Evolutionary conservation across 1,140 invertebrate genomes (phyloP).

Genomic region (Hylyphantes graminicola): DNA sequence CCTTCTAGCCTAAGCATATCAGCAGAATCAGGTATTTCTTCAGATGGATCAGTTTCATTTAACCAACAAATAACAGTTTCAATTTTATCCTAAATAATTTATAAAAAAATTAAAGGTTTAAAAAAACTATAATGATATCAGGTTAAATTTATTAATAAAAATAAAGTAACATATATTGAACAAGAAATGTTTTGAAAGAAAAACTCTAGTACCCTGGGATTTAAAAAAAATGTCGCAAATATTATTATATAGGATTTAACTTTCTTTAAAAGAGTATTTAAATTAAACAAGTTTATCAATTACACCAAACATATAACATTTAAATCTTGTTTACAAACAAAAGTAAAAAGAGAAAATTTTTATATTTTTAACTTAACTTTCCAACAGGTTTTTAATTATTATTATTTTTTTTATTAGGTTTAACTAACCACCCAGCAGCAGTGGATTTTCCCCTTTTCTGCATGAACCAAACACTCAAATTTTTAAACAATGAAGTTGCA

Average conservation of each 20-base stretch:
- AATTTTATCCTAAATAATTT: constrained; percentile 63
- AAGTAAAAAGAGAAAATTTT: too few species aligned
- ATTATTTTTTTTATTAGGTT: too few species aligned
- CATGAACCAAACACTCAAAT: too few species aligned
- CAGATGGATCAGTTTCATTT: constrained; percentile 63
- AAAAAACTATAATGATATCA: not conserved
- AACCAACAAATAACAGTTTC: constrained; percentile 61
- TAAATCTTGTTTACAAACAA: too few species aligned
- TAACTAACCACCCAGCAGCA: too few species aligned
- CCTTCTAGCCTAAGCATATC: constrained; percentile 62
- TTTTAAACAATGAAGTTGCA: too few species aligned
- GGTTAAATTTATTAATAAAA: not conserved
- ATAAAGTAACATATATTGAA: not conserved
- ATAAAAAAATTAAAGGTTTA: not conserved
- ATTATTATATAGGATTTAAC: not conserved
- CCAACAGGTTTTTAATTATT: too few species aligned
- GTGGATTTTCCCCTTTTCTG: too few species aligned
- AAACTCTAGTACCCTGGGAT: not conserved
- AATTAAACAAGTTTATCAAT: too few species aligned
- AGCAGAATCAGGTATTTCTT: constrained; percentile 58
- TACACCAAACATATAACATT: too few species aligned
- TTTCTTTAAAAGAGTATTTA: too few species aligned
- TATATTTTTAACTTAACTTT: too few species aligned
- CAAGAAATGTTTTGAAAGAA: not conserved
- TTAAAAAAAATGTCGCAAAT: not conserved